These are phyloP conservation scores for Ormyrus rosae DNA, from an alignment of 2,888 invertebrate genomes.

Conservation along the genomic window DNA sequence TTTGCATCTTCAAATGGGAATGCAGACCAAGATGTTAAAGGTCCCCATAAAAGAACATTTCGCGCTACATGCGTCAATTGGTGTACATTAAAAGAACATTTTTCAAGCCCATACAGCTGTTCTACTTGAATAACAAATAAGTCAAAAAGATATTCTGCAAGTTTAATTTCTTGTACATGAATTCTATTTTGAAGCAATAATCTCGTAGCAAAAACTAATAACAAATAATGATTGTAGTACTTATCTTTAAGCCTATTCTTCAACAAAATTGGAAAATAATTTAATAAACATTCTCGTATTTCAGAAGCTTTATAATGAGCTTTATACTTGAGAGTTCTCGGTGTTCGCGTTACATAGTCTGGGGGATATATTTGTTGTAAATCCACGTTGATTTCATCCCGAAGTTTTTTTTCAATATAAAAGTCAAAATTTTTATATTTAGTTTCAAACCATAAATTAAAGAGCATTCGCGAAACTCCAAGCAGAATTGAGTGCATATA, in stretches of 20 bases:
- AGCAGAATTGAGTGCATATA: constrained; percentile 38
- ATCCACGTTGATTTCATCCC: not conserved
- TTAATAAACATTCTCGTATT: not conserved
- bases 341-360: constrained; percentile 9
- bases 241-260: not conserved
- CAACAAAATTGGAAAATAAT: constrained; percentile 15
- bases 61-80: not conserved
- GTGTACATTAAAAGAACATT: not conserved
- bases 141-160: constrained; percentile 10
- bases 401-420: constrained; percentile 6
- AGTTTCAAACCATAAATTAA: constrained; percentile 15
- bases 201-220: not conserved
- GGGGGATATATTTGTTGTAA: constrained; percentile 20
- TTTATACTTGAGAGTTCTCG: not conserved
- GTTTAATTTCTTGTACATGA: constrained; percentile 22
- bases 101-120: not conserved
- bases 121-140: not conserved
- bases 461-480: constrained; percentile 30
- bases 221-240: constrained; percentile 21
- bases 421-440: not conserved
- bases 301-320: not conserved
- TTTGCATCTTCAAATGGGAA: too few species aligned
- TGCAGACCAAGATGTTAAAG: not conserved
- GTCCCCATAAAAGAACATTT: not conserved
- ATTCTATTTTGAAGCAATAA: constrained; percentile 10